Base-by-base conservation (phyloP, 1,140 invertebrate genomes). In the Steinernema feltiae region DNA sequence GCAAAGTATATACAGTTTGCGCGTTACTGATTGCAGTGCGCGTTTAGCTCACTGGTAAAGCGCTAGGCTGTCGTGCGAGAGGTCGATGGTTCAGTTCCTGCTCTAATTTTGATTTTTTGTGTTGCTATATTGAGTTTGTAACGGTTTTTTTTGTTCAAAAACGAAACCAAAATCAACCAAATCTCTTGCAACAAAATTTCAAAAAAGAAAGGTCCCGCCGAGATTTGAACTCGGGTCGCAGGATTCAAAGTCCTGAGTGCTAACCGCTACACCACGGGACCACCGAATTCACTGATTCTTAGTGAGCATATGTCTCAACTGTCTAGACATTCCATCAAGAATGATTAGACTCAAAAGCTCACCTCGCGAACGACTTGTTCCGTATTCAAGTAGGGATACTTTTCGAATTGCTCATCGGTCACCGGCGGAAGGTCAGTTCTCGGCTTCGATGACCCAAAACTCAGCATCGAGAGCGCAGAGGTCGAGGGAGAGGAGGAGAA, bases 351-450 rank as follows among this genome's bases (percentile, higher is more conserved):
- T 31, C 24, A 24, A 41, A 69, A 48, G 74, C 69, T 30, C n/a
- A 32, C 93, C 88, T n/a, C n/a, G n/a, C n/a, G n/a, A 30, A 99
- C 97, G 79, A 99, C 94, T 78, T 98, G 95, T 88, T 99, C 96
- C 0, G 97, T 99, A 86, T 98, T 97, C 63, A 99, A 90, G 87
- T 95, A 95, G 85, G 96, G 94, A 89, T 97, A 99, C 87, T 94
- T 91, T 88, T 99, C 96, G 87, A 99, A 98, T 86, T 99, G 95
- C 84, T 98, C 95, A 86, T 98, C 96, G 0, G 95, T 98, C 76
- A 99, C 98, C 0, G 96, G 96, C 27, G 95, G 94, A 81, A 98
- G 90, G 18, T 98, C 94, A 12, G 95, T 24, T 12, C 32, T 69
- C 74, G 95, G 94, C 77, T 94, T 89, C 82, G 94, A 92, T 48